phyloP scores from a whole-genome alignment of 2,113 vertebrate genomes.

The Chloropsis cyanopogon region DNA sequence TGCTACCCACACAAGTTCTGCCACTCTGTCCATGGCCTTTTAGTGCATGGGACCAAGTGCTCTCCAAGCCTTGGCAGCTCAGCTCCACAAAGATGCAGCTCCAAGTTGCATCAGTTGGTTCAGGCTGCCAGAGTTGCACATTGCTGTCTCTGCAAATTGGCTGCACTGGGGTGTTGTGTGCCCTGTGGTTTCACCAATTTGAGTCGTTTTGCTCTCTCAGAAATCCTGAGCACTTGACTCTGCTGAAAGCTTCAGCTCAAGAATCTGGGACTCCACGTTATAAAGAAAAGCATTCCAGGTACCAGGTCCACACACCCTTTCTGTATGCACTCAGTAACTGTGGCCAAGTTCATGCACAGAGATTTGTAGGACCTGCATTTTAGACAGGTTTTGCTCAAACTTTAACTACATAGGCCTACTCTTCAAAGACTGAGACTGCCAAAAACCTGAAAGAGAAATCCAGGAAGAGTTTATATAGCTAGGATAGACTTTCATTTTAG shows the following conservation, averaged over 20 bases:
- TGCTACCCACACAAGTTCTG: neutral
- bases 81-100: neutral
- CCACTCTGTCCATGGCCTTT: neutral
- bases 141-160: neutral
- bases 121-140: neutral
- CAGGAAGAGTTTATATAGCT: neutral
- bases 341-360: neutral
- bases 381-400: neutral
- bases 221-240: neutral
- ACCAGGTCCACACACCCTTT: neutral
- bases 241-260: neutral
- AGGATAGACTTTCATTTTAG: neutral
- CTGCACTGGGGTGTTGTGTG: neutral
- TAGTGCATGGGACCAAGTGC: neutral
- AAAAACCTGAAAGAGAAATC: neutral
- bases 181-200: neutral
- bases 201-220: neutral
- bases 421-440: neutral
- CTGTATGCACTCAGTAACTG: neutral
- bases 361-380: neutral
- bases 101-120: neutral
- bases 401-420: neutral
- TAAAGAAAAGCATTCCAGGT: neutral
- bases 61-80: neutral
- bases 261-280: neutral